Conservation (phyloP, 2,113 vertebrate genomes). For the Hirundichthys speculiger region DNA sequence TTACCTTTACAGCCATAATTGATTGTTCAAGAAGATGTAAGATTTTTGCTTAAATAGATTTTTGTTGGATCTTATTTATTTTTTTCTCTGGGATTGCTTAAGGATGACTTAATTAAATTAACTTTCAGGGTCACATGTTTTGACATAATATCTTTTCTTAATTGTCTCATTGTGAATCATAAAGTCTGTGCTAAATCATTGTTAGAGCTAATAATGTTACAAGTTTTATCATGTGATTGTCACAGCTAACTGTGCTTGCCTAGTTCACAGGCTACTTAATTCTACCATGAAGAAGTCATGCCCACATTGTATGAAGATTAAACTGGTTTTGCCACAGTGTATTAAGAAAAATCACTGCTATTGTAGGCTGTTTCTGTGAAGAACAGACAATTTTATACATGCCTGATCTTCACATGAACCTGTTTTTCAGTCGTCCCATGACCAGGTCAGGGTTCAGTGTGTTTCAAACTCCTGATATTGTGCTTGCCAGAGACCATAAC, state of each 20-base stretch:
- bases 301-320: conserved; percentile 12
- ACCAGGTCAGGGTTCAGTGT: neutral
- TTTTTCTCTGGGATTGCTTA: too few relatives aligned
- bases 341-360: neutral
- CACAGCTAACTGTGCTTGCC: neutral
- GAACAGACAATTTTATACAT: neutral
- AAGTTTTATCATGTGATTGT: conserved; percentile 46
- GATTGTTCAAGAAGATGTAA: too few relatives aligned
- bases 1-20: neutral
- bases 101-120: too few relatives aligned
- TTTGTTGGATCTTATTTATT: too few relatives aligned
- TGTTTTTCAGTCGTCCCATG: neutral
- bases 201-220: neutral
- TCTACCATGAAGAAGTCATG: conserved; percentile 32
- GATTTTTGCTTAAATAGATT: too few relatives aligned
- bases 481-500: neutral
- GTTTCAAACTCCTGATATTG: too few relatives aligned
- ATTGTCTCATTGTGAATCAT: too few relatives aligned
- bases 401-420: neutral
- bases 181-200: conserved; percentile 13
- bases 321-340: neutral
- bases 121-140: too few relatives aligned
- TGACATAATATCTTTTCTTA: too few relatives aligned
- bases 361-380: neutral
- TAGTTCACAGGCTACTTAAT: conserved; percentile 5